Evolutionary conservation across 2,797 vertebrate genomes (phyloP), one percentile per base, ranked within the genome.

Genomic region (Enteromius treurensis): DNA sequence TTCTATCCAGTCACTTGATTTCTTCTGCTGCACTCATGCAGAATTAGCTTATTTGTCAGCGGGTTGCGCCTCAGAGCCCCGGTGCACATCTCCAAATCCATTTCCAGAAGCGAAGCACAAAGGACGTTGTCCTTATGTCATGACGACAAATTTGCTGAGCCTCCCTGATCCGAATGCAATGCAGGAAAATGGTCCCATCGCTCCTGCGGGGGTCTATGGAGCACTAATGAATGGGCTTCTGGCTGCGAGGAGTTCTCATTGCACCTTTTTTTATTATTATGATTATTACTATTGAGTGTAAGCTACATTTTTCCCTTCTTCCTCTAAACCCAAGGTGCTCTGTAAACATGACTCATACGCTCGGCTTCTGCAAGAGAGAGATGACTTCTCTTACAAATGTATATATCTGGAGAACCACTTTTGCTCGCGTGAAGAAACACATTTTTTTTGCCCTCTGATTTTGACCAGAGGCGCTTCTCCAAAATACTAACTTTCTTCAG

Each of bases 61-160:
- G 67, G 67, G 65, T 87, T 69, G 77, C 89, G 88, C 87, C 80
- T 87, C 89, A 86, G 89, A 90, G 86, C 76, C 14, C 68, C 64
- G 45, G 80, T 87, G 76, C 32, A 71, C 89, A 80, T 91, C 88
- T 85, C 88, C 89, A 88, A 90, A 92, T 92, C 86, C 85, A 87
- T 93, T 92, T 92, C 86, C 87, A 81, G 51, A 84, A 82, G 86
- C 85, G 74, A 85, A 83, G 88, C 86, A 90, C 89, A 89, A 90
- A 93, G 89, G 87, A 91, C 90, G 89, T 89, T 90, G 91, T 92
- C 89, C 90, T 86, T 89, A 88, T 92, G 90, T 92, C 91, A 91
- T 82, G 71, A 81, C 90, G 88, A 92, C 88, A 89, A 90, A 91
- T 90, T 90, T 90, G 88, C 88, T 86, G 80, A 89, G 87, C 85